These are phyloP conservation scores for Amphibalanus amphitrite DNA, from an alignment of 1,140 invertebrate species.

Conservation along the genomic window DNA sequence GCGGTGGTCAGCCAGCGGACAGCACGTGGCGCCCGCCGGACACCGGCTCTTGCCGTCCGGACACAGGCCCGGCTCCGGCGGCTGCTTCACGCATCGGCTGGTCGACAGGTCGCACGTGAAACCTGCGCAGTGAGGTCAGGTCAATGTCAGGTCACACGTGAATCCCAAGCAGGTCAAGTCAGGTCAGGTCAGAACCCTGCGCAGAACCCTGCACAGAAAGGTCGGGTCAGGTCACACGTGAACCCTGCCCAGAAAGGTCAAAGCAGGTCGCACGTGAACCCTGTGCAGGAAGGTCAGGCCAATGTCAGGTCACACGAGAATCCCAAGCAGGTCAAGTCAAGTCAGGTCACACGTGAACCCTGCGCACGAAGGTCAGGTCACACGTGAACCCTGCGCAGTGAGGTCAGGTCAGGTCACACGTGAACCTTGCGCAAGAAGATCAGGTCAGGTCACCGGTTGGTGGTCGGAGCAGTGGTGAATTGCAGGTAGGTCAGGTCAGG, in stretches of 20 bases:
- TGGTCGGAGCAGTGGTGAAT: no score
- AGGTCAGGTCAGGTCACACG: not conserved
- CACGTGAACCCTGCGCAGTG: not conserved
- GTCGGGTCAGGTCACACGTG: not conserved
- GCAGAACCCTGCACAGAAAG: no score
- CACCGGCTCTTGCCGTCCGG: slow-evolving; percentile 19
- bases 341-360: not conserved
- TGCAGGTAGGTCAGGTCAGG: no score
- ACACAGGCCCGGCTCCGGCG: slow-evolving; percentile 11
- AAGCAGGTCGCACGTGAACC: no score
- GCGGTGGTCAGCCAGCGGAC: slow-evolving; percentile 12
- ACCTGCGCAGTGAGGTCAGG: not conserved
- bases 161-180: no score
- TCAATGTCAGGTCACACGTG: no score
- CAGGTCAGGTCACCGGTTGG: not conserved
- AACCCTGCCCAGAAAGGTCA: not conserved
- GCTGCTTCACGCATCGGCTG: not conserved
- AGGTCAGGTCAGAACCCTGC: no score
- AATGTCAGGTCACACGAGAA: no score
- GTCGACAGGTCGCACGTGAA: not conserved
- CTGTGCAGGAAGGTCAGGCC: no score
- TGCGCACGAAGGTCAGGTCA: not conserved
- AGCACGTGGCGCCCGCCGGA: slow-evolving; percentile 19
- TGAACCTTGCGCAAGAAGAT: not conserved
- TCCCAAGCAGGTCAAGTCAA: not conserved